A percentile compares a stretch with the other conserved stretches of the same genome.
Evolutionary conservation across 2,113 vertebrate species (phyloP).

Genomic region (Vulpes lagopus): DNA sequence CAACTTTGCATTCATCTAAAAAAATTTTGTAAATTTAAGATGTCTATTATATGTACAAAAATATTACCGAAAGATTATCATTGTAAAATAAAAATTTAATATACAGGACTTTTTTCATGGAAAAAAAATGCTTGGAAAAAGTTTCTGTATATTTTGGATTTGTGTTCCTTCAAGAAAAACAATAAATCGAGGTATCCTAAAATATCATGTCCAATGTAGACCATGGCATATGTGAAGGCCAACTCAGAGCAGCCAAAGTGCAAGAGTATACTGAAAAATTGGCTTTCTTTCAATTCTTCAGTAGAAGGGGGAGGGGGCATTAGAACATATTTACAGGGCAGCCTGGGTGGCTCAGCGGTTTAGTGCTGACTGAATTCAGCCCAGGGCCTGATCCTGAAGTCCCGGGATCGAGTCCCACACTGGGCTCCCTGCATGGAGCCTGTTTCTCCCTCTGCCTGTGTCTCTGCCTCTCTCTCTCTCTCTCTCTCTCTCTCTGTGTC

Average conservation of each 20-base stretch:
- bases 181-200: background rate
- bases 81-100: conserved; percentile 14
- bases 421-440: too few species aligned
- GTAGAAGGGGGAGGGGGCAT: background rate
- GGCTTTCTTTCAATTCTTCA: conserved; percentile 17
- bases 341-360: too few species aligned
- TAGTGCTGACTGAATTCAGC: too few species aligned
- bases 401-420: too few species aligned
- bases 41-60: background rate
- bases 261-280: background rate
- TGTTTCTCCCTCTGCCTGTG: too few species aligned
- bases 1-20: conserved; percentile 51
- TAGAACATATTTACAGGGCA: background rate
- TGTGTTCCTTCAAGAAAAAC: background rate
- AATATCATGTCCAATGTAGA: background rate
- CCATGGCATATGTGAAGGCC: background rate
- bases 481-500: too few species aligned
- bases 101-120: conserved; percentile 9
- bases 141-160: conserved; percentile 20
- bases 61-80: background rate
- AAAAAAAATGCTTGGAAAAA: background rate
- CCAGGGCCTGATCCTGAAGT: too few species aligned
- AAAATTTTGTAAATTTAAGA: conserved; percentile 34
- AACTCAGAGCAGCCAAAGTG: background rate
- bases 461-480: too few species aligned